Evolutionary conservation across 2,797 vertebrate genomes (phyloP).

Genomic region (Acomys russatus): DNA sequence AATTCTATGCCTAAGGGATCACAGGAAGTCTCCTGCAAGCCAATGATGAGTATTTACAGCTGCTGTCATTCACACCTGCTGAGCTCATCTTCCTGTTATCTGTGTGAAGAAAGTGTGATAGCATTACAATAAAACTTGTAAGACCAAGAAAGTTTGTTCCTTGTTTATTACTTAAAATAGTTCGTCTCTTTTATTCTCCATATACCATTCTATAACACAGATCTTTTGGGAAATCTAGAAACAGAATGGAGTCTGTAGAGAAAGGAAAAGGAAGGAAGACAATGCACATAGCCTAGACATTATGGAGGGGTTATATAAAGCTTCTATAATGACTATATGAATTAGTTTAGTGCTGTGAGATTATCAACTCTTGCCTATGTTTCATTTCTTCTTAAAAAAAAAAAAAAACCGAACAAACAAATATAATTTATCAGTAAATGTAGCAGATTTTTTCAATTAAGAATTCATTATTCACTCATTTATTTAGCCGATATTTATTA

Average conservation of each 20-base stretch:
- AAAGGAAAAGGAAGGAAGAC: background rate
- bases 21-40: conserved; percentile 24
- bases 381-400: background rate
- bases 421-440: background rate
- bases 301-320: background rate
- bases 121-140: conserved; percentile 31
- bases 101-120: background rate
- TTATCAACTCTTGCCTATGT: background rate
- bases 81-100: conserved; percentile 19
- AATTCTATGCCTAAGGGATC: conserved; percentile 3
- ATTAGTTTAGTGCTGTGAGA: background rate
- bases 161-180: conserved; percentile 37
- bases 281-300: background rate
- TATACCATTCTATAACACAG: background rate
- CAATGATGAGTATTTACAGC: conserved; percentile 3
- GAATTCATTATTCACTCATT: background rate
- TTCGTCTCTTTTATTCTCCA: conserved; percentile 11
- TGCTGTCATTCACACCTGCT: conserved; percentile 19
- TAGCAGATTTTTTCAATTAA: background rate
- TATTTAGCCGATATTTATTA: background rate
- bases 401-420: background rate
- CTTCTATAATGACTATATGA: background rate
- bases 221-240: background rate
- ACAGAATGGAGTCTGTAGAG: background rate
- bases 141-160: conserved; percentile 55